Percentiles rank a stretch among this genome's conserved stretches.
These are phyloP conservation scores for Brachystomella parvula DNA, from an alignment of 1,140 invertebrate species.

Conservation along the genomic window DNA sequence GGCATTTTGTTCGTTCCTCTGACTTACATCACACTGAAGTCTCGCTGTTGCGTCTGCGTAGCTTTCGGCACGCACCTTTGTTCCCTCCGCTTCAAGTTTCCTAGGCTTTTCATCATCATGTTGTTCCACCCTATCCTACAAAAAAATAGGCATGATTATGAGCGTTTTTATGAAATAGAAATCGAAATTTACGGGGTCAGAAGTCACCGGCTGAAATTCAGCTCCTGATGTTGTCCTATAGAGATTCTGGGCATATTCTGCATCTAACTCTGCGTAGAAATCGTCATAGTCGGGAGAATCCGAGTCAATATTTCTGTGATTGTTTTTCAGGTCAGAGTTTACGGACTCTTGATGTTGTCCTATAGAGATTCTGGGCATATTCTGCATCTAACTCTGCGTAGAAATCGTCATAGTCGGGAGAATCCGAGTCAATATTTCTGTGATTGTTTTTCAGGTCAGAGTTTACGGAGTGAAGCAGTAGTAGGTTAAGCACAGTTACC, in stretches of 20 bases:
- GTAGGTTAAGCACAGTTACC: too few relatives aligned
- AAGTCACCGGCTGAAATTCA: background rate
- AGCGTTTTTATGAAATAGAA: background rate
- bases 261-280: background rate
- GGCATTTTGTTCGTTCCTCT: background rate
- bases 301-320: background rate
- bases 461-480: too few relatives aligned
- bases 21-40: background rate
- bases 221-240: background rate
- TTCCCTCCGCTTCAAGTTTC: too few relatives aligned
- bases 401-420: background rate
- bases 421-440: background rate
- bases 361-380: background rate
- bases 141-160: background rate
- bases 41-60: background rate
- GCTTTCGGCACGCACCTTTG: background rate
- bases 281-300: conserved; percentile 1
- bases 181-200: background rate
- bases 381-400: background rate
- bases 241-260: background rate
- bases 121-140: background rate
- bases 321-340: too few relatives aligned
- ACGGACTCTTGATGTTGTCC: background rate
- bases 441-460: too few relatives aligned
- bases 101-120: background rate